These are phyloP conservation scores for Nasonovia ribisnigri DNA, from an alignment of 2,888 invertebrate genomes.

Conservation along the genomic window DNA sequence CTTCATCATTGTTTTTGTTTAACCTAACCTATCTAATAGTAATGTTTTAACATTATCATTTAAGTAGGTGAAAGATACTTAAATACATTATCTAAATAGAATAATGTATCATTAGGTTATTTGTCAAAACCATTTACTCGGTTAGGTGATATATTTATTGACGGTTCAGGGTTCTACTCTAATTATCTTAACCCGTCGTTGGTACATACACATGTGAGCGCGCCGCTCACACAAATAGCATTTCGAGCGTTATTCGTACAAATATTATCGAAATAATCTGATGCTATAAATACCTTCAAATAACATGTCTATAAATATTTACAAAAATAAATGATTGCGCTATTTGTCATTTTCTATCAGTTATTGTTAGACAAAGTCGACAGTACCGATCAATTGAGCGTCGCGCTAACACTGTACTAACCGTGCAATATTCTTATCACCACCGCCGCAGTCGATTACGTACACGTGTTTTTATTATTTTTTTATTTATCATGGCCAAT, in stretches of 20 bases:
- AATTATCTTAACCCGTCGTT: neutral
- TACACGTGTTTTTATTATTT: slow-evolving; percentile 32
- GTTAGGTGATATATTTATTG: no score
- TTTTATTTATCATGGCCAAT: slow-evolving; percentile 31
- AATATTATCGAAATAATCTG: slow-evolving; percentile 18
- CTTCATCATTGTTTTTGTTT: no score
- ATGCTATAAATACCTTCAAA: neutral
- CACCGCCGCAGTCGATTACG: neutral
- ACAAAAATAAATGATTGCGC: no score
- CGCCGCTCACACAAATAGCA: neutral
- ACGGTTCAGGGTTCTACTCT: no score
- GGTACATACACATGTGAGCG: slow-evolving; percentile 34
- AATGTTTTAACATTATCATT: no score
- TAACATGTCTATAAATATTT: no score
- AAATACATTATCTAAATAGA: no score
- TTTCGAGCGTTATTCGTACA: slow-evolving; percentile 4
- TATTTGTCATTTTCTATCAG: no score
- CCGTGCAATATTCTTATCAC: slow-evolving; percentile 22
- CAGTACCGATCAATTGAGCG: neutral
- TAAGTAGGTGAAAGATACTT: no score
- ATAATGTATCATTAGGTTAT: no score
- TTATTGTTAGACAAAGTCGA: slow-evolving; percentile 10
- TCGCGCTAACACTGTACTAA: neutral
- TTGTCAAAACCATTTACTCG: no score
- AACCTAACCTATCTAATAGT: no score